Percentiles rank a stretch among this genome's conserved stretches.
Evolutionary conservation across 2,888 invertebrate genomes (phyloP).

Genomic region (Spisula solida): DNA sequence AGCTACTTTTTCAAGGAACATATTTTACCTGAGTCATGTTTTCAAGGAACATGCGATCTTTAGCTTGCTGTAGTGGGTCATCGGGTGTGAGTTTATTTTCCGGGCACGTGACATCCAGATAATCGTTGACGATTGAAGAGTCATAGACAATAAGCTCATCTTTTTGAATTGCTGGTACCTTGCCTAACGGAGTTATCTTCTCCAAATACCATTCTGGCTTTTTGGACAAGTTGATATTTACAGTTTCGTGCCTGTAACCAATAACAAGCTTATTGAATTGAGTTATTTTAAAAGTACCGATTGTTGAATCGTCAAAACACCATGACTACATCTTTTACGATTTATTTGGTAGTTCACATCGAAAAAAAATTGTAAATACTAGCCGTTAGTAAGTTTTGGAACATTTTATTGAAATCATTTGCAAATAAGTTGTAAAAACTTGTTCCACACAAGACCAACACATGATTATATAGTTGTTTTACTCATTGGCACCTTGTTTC

Average conservation of each 20-base stretch:
- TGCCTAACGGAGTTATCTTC: slow-evolving; percentile 88
- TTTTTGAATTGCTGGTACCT: slow-evolving; percentile 87
- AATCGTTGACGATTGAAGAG: slow-evolving; percentile 89
- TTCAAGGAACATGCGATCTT: slow-evolving; percentile 76
- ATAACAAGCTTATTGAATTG: neutral
- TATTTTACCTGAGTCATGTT: slow-evolving; percentile 22
- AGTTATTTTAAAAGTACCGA: too few relatives aligned
- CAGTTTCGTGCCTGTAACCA: slow-evolving; percentile 86
- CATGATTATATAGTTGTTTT: too few relatives aligned
- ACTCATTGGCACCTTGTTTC: too few relatives aligned
- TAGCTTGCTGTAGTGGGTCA: slow-evolving; percentile 85
- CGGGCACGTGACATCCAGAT: slow-evolving; percentile 89
- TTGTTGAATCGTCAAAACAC: too few relatives aligned
- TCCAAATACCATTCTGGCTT: slow-evolving; percentile 89
- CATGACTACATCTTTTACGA: too few relatives aligned
- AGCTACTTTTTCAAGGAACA: neutral
- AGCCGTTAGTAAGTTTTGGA: too few relatives aligned
- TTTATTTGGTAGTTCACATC: too few relatives aligned
- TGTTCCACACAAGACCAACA: too few relatives aligned
- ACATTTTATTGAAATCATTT: too few relatives aligned
- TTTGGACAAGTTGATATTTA: slow-evolving; percentile 88
- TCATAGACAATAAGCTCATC: slow-evolving; percentile 88
- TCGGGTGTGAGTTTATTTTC: slow-evolving; percentile 88
- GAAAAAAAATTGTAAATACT: too few relatives aligned
- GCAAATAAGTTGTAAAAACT: too few relatives aligned